Evolutionary conservation across 2,888 invertebrate species (phyloP), one percentile per base, ranked within the genome.

Genomic region (Taphrorychus bicolor): DNA sequence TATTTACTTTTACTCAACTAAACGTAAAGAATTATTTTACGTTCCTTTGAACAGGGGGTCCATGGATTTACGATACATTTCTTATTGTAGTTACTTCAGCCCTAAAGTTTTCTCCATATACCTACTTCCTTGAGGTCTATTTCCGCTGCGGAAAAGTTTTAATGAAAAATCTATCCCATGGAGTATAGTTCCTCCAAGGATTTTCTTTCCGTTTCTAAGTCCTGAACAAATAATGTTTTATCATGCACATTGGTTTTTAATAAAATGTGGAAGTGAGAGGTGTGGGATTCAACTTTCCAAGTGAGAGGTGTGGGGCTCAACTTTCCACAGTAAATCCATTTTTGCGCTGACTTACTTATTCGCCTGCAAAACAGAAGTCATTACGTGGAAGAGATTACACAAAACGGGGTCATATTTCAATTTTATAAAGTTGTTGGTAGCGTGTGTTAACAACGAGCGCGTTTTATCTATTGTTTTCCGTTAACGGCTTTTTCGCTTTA

Each of bases 391-490:
- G 45, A 61, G 53, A 61, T 42, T 42, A 42, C 45, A 53, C 21
- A 21, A 53, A 32, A 17, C 14, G 52, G 53, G 19, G 23, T 24
- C 21, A 42, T 61, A 61, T 23, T 53, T 61, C 54, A 53, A 53
- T 41, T 61, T 53, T 54, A 61, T 61, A 16, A 61, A 61, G 61
- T 42, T 53, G 53, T 54, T 61, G 14, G 40, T 54, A 53, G 19
- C 41, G 16, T 45, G 32, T 32, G 61, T 61, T 61, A 23, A 53
- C 61, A 61, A 45, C 42, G 42, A 22, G 21, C 21, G 53, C 41
- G 61, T 48, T 40, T 61, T 61, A 61, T 61, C 54, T 54, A 23
- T 54, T 61, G 53, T 54, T 54, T 61, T 51, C 24, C 51, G 54
- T 51, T 53, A 53, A 53, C 7, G 24, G 24, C 41, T n/a, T 53